A percentile compares a stretch with the other conserved stretches of the same genome.
phyloP scores from a whole-genome alignment of 2,113 vertebrate genomes.

The Carassius auratus region DNA sequence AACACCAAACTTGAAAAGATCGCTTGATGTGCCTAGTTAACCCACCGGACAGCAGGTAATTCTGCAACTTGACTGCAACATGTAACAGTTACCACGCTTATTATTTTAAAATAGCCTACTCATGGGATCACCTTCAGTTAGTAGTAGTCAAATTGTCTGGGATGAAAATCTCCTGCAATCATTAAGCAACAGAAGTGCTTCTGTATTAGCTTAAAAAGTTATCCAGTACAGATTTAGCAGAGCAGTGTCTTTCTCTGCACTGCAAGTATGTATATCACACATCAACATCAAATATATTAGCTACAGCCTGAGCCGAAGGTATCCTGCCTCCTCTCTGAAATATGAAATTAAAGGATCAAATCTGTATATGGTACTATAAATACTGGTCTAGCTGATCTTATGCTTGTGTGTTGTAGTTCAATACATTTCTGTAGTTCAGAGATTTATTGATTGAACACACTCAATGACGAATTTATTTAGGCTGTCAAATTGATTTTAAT shows the following conservation, averaged over 20 bases:
- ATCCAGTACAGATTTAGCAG: neutral
- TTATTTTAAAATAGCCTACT: neutral
- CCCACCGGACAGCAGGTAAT: neutral
- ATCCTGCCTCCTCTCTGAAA: neutral
- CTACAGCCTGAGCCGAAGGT: neutral
- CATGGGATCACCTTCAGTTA: conserved; percentile 6
- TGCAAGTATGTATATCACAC: conserved; percentile 9
- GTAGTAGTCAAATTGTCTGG: neutral
- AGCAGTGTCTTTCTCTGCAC: neutral
- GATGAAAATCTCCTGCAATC: neutral
- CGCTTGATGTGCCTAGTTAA: neutral
- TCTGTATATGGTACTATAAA: neutral
- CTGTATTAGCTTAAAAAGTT: neutral
- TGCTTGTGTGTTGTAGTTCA: neutral
- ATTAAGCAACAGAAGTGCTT: neutral
- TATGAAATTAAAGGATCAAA: neutral
- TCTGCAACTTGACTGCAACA: neutral
- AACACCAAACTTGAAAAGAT: conserved; percentile 23
- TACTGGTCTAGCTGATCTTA: neutral
- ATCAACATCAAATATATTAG: neutral
- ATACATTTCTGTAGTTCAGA: neutral
- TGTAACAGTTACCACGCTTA: neutral
- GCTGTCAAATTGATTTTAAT: neutral
- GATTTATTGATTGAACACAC: neutral
- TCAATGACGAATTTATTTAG: neutral